phyloP scores from a whole-genome alignment of 2,113 vertebrate species.

The Coreoperca whiteheadi region DNA sequence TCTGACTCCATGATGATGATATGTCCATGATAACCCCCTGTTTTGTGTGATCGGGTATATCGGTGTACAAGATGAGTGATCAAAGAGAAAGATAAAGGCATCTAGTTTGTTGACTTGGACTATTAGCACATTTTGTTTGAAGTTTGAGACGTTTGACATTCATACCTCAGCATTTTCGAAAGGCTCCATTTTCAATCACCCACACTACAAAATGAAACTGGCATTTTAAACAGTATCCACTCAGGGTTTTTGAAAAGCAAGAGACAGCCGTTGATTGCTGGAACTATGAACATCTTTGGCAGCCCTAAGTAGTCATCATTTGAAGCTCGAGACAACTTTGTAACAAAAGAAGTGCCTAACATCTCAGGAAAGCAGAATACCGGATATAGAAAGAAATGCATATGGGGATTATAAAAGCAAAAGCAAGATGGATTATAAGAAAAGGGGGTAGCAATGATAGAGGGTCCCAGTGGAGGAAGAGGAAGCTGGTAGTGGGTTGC shows the following conservation, averaged over 20 bases:
- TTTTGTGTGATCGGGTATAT: not conserved
- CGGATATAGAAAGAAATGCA: not conserved
- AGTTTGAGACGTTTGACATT: not conserved
- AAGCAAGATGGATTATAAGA: not conserved
- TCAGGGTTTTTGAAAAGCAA: not conserved
- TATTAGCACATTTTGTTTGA: not conserved
- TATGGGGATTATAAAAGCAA: not conserved
- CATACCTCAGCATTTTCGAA: not conserved
- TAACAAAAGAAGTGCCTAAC: not conserved
- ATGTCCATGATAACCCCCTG: not conserved
- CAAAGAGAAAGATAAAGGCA: not conserved
- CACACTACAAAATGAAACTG: not conserved
- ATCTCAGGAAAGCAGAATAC: not conserved
- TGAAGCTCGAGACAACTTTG: slow-evolving; percentile 11
- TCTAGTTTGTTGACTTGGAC: not conserved
- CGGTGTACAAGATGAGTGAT: not conserved
- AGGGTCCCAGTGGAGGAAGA: slow-evolving; percentile 47
- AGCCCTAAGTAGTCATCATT: not conserved
- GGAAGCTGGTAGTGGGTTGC: slow-evolving; percentile 49
- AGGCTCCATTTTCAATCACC: not conserved
- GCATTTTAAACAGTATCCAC: not conserved
- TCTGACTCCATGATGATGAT: not conserved
- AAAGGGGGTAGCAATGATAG: not conserved
- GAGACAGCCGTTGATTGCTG: not conserved
- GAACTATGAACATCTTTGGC: not conserved